These are phyloP conservation scores for Coptodon bakossiorum DNA, from an alignment of 2,113 vertebrate species.

Conservation along the genomic window DNA sequence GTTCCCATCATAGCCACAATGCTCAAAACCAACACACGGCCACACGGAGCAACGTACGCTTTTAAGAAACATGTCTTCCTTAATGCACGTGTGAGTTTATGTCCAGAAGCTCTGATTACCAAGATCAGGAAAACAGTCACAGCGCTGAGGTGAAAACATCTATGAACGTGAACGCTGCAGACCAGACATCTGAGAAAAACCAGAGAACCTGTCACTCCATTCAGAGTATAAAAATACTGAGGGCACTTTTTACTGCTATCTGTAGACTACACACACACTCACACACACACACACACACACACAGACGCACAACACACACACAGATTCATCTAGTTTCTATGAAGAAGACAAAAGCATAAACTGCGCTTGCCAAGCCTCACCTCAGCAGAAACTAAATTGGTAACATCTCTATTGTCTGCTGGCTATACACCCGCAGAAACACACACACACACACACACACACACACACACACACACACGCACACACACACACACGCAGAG, in stretches of 20 bases:
- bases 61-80: not conserved
- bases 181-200: not conserved
- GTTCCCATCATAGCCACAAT: not conserved
- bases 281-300: not conserved
- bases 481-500: not conserved
- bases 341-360: not conserved
- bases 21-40: not conserved
- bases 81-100: rapidly evolving
- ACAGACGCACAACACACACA: not conserved
- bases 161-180: not conserved
- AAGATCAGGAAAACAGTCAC: not conserved
- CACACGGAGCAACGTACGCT: rapidly evolving
- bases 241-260: not conserved
- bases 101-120: not conserved
- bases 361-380: not conserved
- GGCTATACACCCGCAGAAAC: not conserved
- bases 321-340: not conserved
- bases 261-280: not conserved
- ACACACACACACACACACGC: not conserved
- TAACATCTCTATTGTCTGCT: not conserved
- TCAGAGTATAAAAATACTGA: not conserved
- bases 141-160: not conserved
- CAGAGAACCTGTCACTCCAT: not conserved
- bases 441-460: not conserved
- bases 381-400: not conserved